Evolutionary conservation across 2,888 invertebrate species (phyloP).

Genomic region (Limnephilus lunatus): DNA sequence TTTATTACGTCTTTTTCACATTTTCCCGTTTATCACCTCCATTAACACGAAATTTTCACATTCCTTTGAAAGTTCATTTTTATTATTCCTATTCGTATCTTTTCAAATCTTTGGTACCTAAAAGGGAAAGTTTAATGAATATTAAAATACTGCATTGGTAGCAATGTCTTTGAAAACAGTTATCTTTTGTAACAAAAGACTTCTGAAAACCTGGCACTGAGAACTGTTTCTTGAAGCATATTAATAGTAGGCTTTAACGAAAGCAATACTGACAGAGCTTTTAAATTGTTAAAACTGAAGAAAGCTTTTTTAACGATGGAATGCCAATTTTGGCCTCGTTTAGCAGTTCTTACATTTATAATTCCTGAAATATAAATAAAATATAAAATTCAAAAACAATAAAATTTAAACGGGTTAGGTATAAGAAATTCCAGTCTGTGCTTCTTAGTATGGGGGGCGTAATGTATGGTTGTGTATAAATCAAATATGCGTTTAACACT

Average conservation of each 20-base stretch:
- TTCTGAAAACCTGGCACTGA: neutral
- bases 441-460: no score
- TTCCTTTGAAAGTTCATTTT: conserved; percentile 29
- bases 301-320: neutral
- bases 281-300: neutral
- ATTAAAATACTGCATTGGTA: neutral
- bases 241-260: neutral
- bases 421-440: neutral
- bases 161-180: neutral
- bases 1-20: conserved; percentile 32
- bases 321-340: neutral
- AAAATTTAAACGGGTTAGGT: neutral
- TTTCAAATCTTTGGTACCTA: conserved; percentile 24
- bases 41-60: conserved; percentile 44
- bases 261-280: neutral
- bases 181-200: neutral
- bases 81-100: conserved; percentile 7
- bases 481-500: no score
- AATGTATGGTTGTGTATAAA: no score
- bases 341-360: neutral
- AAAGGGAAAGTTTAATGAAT: neutral
- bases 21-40: conserved; percentile 36
- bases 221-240: neutral
- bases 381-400: neutral
- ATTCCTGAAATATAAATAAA: neutral